Percentiles rank a stretch among this genome's conserved stretches.
phyloP scores from a whole-genome alignment of 1,140 invertebrate genomes.

The Heliconius himera region DNA sequence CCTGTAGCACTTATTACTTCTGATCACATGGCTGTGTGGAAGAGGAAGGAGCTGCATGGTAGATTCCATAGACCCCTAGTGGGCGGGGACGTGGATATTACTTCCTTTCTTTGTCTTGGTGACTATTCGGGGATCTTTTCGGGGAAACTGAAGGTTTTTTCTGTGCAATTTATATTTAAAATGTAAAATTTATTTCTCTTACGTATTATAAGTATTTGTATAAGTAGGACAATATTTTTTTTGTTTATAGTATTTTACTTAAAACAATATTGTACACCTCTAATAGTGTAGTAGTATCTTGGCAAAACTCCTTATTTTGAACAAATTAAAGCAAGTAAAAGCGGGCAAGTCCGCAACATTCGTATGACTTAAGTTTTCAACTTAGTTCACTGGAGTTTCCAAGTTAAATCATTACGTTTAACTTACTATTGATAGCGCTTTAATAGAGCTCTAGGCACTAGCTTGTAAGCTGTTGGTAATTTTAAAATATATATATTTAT shows the following conservation, averaged over 20 bases:
- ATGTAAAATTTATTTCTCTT: no score
- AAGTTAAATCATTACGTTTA: slow-evolving; percentile 31
- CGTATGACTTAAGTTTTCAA: slow-evolving; percentile 24
- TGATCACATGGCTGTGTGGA: no score
- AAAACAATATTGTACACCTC: not conserved
- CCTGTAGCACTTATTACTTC: no score
- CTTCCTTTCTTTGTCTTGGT: no score
- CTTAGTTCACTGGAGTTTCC: slow-evolving; percentile 19
- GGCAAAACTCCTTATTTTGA: not conserved
- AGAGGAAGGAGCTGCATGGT: no score
- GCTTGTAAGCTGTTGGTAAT: not conserved
- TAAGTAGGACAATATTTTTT: no score
- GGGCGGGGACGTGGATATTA: no score
- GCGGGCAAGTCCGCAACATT: slow-evolving; percentile 1
- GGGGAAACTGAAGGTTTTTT: no score
- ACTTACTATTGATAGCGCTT: slow-evolving; percentile 27
- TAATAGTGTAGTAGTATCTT: not conserved
- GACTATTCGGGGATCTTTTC: no score
- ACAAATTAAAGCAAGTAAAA: slow-evolving; percentile 14
- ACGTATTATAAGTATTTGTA: no score
- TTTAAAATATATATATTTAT: not conserved
- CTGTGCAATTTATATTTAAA: no score
- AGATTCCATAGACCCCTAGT: no score
- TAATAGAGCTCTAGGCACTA: not conserved
- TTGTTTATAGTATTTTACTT: not conserved